Percentiles rank a stretch among this genome's conserved stretches.
These are phyloP conservation scores for Vanessa tameamea DNA, from an alignment of 1,140 invertebrate genomes.

Conservation along the genomic window DNA sequence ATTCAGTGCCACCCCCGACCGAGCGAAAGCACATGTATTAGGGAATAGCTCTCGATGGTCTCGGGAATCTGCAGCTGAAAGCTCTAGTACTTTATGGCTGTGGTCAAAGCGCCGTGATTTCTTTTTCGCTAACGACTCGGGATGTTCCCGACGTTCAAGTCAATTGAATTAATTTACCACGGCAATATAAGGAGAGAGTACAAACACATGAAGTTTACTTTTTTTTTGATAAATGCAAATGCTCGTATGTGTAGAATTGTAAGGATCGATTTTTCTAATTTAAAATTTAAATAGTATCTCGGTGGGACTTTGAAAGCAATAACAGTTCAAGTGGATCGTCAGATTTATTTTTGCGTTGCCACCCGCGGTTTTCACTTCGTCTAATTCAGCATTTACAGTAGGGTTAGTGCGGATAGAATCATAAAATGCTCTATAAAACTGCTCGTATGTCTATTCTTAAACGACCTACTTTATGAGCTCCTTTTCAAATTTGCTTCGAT, in stretches of 20 bases:
- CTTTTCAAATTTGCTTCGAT: conserved; percentile 54
- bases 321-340: neutral
- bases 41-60: conserved; percentile 54
- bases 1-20: conserved; percentile 50
- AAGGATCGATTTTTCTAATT: neutral
- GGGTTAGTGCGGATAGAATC: conserved; percentile 65
- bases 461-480: conserved; percentile 62
- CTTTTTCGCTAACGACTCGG: conserved; percentile 37
- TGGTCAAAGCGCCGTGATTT: conserved; percentile 41
- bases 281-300: neutral
- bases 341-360: conserved; percentile 56
- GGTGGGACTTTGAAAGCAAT: neutral
- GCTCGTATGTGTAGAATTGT: neutral
- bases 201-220: conserved; percentile 1
- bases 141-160: conserved; percentile 34
- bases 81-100: conserved; percentile 44
- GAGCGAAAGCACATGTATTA: conserved; percentile 56
- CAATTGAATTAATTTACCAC: conserved; percentile 40
- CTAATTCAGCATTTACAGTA: conserved; percentile 70
- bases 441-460: conserved; percentile 60
- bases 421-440: conserved; percentile 73
- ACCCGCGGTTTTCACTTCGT: conserved; percentile 67
- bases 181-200: neutral
- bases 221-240: neutral
- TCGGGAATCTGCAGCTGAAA: conserved; percentile 43